Evolutionary conservation across 2,797 vertebrate species (phyloP).

Genomic region (Nyctalus aviator): DNA sequence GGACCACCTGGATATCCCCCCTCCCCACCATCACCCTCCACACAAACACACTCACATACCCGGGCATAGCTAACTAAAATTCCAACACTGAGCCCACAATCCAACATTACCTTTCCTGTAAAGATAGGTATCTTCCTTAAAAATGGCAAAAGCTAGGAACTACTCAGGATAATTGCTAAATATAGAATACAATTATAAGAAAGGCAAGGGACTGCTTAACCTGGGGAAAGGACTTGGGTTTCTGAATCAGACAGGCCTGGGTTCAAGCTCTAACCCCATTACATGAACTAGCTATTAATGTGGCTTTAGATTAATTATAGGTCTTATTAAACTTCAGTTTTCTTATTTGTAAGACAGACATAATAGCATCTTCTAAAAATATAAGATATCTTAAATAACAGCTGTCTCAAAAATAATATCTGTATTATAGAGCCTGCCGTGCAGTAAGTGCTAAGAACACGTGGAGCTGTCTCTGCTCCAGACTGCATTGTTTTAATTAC

Average conservation of each 20-base stretch:
- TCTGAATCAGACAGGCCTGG: background rate
- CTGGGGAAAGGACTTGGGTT: background rate
- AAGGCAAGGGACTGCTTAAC: conserved; percentile 14
- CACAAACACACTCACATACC: background rate
- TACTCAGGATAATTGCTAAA: conserved; percentile 2
- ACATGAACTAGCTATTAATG: background rate
- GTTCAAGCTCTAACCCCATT: background rate
- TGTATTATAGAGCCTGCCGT: background rate
- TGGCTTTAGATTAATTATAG: background rate
- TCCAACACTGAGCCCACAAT: background rate
- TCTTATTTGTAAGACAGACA: background rate
- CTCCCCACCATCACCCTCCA: background rate
- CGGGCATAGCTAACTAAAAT: background rate
- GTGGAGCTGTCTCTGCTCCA: background rate
- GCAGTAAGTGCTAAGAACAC: background rate
- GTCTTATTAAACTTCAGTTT: conserved; percentile 29
- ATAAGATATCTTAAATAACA: background rate
- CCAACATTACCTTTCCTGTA: background rate
- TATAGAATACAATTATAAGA: conserved; percentile 22
- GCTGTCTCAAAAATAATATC: background rate
- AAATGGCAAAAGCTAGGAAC: conserved; percentile 11
- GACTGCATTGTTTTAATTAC: background rate
- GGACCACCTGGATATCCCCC: background rate
- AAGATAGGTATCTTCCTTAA: conserved; percentile 39
- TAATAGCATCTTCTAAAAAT: background rate